Conservation (phyloP, 2,797 vertebrate genomes). For the Euphonia xanthogaster region DNA sequence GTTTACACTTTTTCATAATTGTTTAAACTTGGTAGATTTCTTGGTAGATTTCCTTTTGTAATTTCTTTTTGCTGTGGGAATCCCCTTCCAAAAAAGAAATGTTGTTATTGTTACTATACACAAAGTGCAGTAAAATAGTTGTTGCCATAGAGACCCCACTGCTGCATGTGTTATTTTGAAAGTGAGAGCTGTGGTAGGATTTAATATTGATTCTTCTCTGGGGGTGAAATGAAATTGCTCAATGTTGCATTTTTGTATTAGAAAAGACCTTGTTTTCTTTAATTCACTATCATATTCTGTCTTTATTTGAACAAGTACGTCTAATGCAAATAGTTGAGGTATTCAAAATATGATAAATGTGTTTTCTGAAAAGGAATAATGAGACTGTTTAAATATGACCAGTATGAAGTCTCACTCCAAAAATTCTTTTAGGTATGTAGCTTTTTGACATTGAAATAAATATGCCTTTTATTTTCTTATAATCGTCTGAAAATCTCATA, state of each 20-base stretch:
- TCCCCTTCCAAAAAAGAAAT: not conserved
- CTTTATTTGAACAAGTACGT: not conserved
- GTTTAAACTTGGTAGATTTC: not conserved
- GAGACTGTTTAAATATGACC: not conserved
- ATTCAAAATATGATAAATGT: not conserved
- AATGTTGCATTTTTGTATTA: not conserved
- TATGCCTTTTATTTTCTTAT: not conserved
- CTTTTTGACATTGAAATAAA: not conserved
- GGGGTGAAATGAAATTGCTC: not conserved
- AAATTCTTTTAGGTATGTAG: not conserved
- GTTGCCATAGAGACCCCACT: not conserved
- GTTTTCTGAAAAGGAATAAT: not conserved
- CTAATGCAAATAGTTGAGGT: not conserved
- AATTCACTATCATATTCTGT: not conserved
- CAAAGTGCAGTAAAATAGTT: not conserved
- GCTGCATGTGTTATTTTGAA: not conserved
- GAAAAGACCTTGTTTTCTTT: not conserved
- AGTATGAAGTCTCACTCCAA: not conserved
- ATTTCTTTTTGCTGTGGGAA: not conserved
- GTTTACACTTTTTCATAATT: not conserved
- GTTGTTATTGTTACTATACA: not conserved
- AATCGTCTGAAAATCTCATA: not conserved
- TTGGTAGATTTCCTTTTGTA: not conserved
- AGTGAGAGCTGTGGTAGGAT: not conserved
- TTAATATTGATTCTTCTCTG: not conserved